Base-by-base conservation (phyloP, 2,797 vertebrate species). In the Mormyrus hasselquistii region DNA sequence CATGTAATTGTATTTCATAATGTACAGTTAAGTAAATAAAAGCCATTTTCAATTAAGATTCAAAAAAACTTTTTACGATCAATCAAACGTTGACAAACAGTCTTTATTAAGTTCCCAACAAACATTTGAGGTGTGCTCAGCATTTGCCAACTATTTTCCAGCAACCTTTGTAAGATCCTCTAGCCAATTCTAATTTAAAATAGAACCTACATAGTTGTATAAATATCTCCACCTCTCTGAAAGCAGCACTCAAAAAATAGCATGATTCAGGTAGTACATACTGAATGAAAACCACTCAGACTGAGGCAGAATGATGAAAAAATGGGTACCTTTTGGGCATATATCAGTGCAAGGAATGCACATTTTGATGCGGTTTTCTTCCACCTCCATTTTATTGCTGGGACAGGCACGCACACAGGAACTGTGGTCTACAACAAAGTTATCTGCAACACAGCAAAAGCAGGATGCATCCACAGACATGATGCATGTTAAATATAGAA, bases 371-470 rank as follows among this genome's bases (percentile, higher is more conserved):
- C 97, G 97, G 90, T 98, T 99, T 94, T 99, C 97, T 93, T 99
- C 98, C 90, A 99, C 96, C 91, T 99, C 99, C 98, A 99, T 99
- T 94, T 99, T 99, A 93, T 98, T 99, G 92, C 97, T 99, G 0
- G 99, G 99, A 85, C 99, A 99, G 0, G 98, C 99, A 90, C 98
- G 97, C 29, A 99, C 98, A 91, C 99, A 99, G 25, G 99, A 99
- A 94, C 97, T 99, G 88, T 98, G 97, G 94, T 99, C 99, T 57
- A 99, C 98, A 93, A 99, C 99, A 91, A 99, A 99, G 94, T 99
- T 99, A 95, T 99, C 99, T 99, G 93, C 29, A 93, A 49, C 65
- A 83, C 89, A 87, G 41, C 41, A 55, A 86, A 47, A 57, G 22
- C 14, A 29, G 52, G 41, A 52, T 52, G 82, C 44, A 34, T 29